phyloP scores from a whole-genome alignment of 2,888 invertebrate species.

The Bombylius discolor region DNA sequence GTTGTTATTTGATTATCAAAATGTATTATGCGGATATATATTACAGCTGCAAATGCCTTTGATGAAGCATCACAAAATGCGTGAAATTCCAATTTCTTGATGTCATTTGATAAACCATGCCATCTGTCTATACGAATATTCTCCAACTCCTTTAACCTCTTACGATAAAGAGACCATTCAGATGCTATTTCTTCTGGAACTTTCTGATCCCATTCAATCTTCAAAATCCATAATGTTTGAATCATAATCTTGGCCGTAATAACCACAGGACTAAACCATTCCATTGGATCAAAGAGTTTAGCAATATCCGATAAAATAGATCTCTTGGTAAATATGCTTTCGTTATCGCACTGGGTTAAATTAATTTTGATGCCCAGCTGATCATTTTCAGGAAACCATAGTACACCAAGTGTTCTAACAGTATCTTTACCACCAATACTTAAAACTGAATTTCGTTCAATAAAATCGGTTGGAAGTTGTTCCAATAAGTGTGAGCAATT shows the following conservation, averaged over 20 bases:
- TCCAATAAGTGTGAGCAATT: background rate
- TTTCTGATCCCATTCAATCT: background rate
- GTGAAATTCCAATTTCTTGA: background rate
- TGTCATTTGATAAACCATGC: background rate
- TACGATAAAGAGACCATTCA: background rate
- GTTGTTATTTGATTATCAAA: background rate
- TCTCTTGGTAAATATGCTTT: background rate
- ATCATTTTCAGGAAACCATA: constrained; percentile 1
- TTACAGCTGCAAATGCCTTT: background rate
- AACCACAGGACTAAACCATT: background rate
- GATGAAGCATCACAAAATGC: background rate
- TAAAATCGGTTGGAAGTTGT: background rate
- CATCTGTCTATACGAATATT: background rate
- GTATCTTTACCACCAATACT: background rate
- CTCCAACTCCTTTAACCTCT: background rate
- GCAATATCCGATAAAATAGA: background rate
- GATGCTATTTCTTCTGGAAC: background rate
- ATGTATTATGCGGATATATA: background rate
- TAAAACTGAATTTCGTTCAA: background rate
- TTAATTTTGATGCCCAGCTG: background rate
- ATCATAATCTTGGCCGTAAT: background rate
- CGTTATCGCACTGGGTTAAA: background rate
- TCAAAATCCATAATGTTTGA: background rate
- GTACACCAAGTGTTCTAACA: too few species aligned
- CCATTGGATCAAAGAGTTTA: constrained; percentile 1